Conservation (phyloP, 2,888 invertebrate species). For the Rugalucina vietnamica region DNA sequence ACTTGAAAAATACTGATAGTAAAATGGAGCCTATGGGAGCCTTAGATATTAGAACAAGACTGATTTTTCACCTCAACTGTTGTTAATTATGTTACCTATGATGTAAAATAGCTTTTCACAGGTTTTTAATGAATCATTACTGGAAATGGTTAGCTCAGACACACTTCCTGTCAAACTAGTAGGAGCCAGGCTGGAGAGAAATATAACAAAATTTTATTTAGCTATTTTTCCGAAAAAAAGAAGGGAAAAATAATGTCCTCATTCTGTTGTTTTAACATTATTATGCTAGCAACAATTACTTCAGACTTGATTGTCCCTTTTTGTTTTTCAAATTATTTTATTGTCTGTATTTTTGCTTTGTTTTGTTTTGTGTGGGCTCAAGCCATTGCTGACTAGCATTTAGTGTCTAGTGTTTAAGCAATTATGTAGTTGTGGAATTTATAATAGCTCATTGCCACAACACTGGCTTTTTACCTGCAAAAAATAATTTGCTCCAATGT, state of each 20-base stretch:
- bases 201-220: too few species aligned
- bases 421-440: neutral
- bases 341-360: too few species aligned
- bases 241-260: too few species aligned
- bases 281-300: too few species aligned
- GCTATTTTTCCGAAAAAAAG: too few species aligned
- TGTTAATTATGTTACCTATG: neutral
- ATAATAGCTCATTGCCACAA: neutral
- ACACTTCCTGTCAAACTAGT: neutral
- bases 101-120: neutral
- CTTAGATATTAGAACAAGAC: neutral
- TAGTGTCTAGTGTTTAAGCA: neutral
- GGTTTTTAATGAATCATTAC: neutral
- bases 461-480: too few species aligned
- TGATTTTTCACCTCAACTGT: neutral
- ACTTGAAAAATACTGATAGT: neutral
- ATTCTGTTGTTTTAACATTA: too few species aligned
- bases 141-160: neutral
- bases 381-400: neutral
- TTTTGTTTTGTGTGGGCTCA: neutral
- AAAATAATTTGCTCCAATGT: too few species aligned
- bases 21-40: neutral
- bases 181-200: too few species aligned
- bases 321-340: too few species aligned
- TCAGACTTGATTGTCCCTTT: too few species aligned